These are phyloP conservation scores for Anas platyrhynchos DNA, from an alignment of 2,113 vertebrate species.

Conservation along the genomic window DNA sequence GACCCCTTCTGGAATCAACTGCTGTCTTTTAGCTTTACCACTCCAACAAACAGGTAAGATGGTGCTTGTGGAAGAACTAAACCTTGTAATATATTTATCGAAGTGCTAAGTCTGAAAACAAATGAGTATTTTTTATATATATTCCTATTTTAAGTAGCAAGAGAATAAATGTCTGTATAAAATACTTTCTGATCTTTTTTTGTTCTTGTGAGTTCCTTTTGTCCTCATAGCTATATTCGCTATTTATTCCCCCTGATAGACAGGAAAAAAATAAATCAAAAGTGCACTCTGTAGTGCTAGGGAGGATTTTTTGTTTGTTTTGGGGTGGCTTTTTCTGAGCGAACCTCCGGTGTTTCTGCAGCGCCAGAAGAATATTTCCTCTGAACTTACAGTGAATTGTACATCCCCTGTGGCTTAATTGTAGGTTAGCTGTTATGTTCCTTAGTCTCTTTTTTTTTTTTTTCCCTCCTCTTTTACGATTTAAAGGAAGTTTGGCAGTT, in stretches of 20 bases:
- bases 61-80: neutral
- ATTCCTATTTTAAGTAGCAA: neutral
- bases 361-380: neutral
- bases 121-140: neutral
- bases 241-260: neutral
- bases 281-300: neutral
- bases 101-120: neutral
- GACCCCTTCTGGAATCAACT: constrained; percentile 99
- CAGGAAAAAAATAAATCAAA: neutral
- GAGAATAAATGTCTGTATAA: neutral
- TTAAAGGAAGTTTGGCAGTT: neutral
- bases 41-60: constrained; percentile 91
- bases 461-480: rapidly evolving
- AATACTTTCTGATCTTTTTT: neutral
- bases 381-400: neutral
- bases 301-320: neutral
- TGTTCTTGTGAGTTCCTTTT: neutral
- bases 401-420: neutral
- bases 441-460: neutral
- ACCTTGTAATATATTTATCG: neutral
- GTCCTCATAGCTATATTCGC: neutral
- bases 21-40: constrained; percentile 93
- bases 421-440: neutral
- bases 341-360: neutral
- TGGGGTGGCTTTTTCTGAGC: neutral